phyloP scores from a whole-genome alignment of 2,888 invertebrate genomes.

The Lasioglossum leucozonium region DNA sequence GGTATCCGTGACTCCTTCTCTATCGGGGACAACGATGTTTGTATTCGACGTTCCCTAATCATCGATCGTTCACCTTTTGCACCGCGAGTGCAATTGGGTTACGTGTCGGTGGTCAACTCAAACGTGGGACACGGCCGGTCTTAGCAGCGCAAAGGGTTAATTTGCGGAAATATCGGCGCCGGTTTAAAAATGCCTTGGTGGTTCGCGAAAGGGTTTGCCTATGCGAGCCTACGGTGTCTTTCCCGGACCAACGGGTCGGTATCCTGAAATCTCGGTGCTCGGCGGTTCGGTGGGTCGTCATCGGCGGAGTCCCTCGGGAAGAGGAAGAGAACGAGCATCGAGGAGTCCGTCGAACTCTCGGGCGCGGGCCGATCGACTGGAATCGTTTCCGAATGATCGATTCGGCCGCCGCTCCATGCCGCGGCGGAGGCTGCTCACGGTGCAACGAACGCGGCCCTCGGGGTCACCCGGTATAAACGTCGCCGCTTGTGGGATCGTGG shows the following conservation, averaged over 20 bases:
- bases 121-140: neutral
- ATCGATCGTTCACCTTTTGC: neutral
- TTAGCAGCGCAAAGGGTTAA: neutral
- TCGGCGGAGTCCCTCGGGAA: constrained; percentile 15
- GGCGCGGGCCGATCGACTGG: constrained; percentile 60
- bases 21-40: neutral
- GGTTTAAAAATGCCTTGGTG: neutral
- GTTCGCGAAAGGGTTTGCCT: neutral
- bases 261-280: constrained; percentile 22
- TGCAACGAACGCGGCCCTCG: constrained; percentile 71
- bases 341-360: constrained; percentile 46
- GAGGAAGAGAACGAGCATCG: constrained; percentile 27
- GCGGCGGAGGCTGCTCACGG: constrained; percentile 55
- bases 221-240: neutral
- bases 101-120: neutral
- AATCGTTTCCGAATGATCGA: constrained; percentile 68
- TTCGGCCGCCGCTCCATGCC: constrained; percentile 39
- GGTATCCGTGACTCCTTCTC: neutral
- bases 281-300: constrained; percentile 15
- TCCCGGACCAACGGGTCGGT: constrained; percentile 3
- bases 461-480: constrained; percentile 79
- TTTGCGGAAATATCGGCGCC: neutral
- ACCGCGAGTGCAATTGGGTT: neutral
- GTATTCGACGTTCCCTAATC: neutral
- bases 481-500: constrained; percentile 79